Conservation (phyloP, 2,113 vertebrate species). For the Hymenochirus boettgeri region DNA sequence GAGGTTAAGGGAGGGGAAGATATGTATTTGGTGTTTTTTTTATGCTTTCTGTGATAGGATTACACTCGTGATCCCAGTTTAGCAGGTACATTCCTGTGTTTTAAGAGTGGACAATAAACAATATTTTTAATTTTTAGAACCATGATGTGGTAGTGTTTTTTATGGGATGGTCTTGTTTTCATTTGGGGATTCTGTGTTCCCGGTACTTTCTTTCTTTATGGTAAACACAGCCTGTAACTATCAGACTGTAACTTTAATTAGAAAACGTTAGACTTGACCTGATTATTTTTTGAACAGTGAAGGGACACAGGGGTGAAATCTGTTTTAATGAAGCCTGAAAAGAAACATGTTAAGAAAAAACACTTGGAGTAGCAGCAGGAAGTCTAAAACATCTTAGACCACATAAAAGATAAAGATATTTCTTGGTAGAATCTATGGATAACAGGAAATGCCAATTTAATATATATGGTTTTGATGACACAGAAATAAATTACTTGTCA, state of each 20-base stretch:
- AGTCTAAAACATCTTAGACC: constrained; percentile 18
- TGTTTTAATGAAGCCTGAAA: constrained; percentile 35
- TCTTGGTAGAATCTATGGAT: constrained; percentile 7
- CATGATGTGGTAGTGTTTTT: too few relatives aligned
- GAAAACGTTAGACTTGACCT: constrained; percentile 24
- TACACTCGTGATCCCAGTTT: too few relatives aligned
- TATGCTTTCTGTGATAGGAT: too few relatives aligned
- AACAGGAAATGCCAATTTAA: constrained; percentile 12
- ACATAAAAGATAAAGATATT: constrained; percentile 20
- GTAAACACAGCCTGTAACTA: constrained; percentile 15
- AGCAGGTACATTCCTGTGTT: too few relatives aligned
- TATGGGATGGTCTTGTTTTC: too few relatives aligned
- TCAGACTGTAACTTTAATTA: constrained; percentile 33
- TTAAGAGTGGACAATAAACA: too few relatives aligned
- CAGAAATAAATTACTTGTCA: not conserved
- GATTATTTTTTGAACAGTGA: constrained; percentile 29
- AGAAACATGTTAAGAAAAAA: constrained; percentile 30
- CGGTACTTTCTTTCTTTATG: too few relatives aligned
- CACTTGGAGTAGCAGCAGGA: constrained; percentile 21
- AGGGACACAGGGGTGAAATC: constrained; percentile 32
- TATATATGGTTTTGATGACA: constrained; percentile 2
- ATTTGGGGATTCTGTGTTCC: too few relatives aligned
- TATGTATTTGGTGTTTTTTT: too few relatives aligned
- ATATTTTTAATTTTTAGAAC: too few relatives aligned
- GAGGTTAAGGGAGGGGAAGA: too few relatives aligned